Conservation (phyloP, 2,797 vertebrate species). For the Myiotriccus ornatus region DNA sequence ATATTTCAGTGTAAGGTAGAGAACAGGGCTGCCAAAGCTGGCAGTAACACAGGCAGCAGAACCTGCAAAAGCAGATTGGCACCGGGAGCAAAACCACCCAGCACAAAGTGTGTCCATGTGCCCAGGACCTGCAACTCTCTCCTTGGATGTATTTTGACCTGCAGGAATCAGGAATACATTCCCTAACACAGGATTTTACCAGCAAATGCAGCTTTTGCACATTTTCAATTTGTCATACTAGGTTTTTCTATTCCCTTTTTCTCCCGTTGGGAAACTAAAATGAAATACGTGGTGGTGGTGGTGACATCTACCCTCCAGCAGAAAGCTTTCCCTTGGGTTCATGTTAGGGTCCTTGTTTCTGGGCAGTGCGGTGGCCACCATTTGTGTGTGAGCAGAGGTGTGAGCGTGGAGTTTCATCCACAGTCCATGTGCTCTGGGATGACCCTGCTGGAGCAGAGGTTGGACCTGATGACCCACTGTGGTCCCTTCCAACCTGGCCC, state of each 20-base stretch:
- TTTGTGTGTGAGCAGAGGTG: background rate
- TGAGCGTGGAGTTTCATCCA: rapidly evolving
- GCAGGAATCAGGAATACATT: background rate
- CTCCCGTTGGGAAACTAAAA: background rate
- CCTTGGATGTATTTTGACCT: background rate
- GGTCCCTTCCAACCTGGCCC: background rate
- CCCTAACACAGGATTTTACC: background rate
- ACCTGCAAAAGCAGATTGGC: background rate
- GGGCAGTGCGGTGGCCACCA: background rate
- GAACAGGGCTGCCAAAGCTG: background rate
- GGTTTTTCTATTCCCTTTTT: background rate
- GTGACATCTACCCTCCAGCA: background rate
- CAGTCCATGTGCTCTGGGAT: background rate
- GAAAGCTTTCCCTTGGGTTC: background rate
- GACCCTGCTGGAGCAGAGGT: background rate
- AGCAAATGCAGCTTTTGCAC: background rate
- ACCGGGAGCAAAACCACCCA: background rate
- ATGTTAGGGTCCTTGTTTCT: background rate
- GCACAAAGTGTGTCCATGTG: background rate
- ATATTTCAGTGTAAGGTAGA: background rate
- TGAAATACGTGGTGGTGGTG: background rate
- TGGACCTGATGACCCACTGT: background rate
- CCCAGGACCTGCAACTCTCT: background rate
- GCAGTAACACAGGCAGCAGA: background rate
- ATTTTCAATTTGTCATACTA: background rate